Base-by-base conservation (phyloP, 2,888 invertebrate genomes). In the Andrena minutula region DNA sequence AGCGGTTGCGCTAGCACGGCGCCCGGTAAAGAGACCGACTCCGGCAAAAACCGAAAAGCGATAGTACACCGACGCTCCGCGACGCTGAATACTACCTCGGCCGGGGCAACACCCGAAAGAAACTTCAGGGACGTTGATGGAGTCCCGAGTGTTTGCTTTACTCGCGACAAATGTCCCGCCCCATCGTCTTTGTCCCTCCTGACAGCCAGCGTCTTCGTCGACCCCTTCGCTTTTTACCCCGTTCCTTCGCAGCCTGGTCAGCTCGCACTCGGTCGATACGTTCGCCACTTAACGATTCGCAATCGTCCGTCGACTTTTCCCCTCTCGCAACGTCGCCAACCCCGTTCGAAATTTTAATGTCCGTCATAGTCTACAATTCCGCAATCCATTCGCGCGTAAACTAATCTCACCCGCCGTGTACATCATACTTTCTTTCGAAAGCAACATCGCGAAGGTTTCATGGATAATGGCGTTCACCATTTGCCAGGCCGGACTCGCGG, bases 51-150 rank as follows among this genome's bases (percentile, higher is more conserved):
- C 91, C 89, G 89, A 91, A 92, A 92, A 91, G 88, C 92, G 92
- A 90, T 91, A 87, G 90, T 91, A 89, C 87, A 86, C 88, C 82
- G 71, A 71, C 79, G 87, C 88, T 86, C 87, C 86, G 85, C 87
- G 82, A 69, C 72, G 73, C 69, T 72, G 83, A 78, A 78, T 75
- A 82, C 84, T 84, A 82, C 85, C 78, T 83, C 86, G 75, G 76
- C 77, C 68, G 82, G 8, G 84, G 87, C 78, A 84, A 82, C 86
- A 85, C 86, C 84, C 90, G 91, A 92, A 93, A 92, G 90, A 93
- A 93, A 93, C 91, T 86, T 82, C 89, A 64, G 79, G 83, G 93
- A 93, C 93, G 89, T 93, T 93, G 93, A 93, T 92, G 88, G 92
- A 92, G 92, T 90, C 87, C 79, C 87, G 78, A 80, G 89, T 89